Evolutionary conservation across 2,113 vertebrate genomes (phyloP).

Genomic region (Neotragus moschatus): DNA sequence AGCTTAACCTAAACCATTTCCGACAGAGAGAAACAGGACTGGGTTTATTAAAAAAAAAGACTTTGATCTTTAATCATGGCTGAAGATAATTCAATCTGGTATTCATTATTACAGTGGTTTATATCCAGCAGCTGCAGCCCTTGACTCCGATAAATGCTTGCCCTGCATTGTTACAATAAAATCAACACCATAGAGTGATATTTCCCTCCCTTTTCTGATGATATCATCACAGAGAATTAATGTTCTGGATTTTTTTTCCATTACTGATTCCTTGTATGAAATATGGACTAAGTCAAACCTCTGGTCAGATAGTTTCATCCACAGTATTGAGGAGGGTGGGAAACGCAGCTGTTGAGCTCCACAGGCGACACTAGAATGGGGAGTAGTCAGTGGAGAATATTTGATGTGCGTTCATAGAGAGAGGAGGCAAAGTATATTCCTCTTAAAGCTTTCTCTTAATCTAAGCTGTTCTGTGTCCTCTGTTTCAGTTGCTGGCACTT

Average conservation of each 20-base stretch:
- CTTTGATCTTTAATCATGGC: constrained; percentile 66
- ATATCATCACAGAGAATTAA: constrained; percentile 75
- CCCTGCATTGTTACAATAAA: constrained; percentile 42
- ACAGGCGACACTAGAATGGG: not conserved
- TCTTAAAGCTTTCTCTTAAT: not conserved
- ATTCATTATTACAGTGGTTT: constrained; percentile 56
- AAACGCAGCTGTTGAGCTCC: not conserved
- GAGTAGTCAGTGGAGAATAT: not conserved
- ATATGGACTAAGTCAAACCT: constrained; percentile 56
- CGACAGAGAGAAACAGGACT: constrained; percentile 65
- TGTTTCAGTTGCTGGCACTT: not conserved
- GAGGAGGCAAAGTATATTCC: accelerated
- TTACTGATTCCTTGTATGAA: constrained; percentile 57
- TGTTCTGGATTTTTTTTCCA: constrained; percentile 58
- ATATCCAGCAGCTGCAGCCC: constrained; percentile 20
- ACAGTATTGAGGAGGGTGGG: not conserved
- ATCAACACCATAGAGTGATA: constrained; percentile 1
- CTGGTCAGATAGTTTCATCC: not conserved
- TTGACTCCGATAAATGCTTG: constrained; percentile 50
- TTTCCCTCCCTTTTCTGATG: constrained; percentile 45
- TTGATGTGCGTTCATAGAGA: not conserved
- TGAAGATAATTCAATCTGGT: constrained; percentile 68
- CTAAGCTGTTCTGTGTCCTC: not conserved
- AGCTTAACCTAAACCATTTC: constrained; percentile 66
- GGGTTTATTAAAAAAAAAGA: constrained; percentile 74